A percentile compares a stretch with the other conserved stretches of the same genome.
These are phyloP conservation scores for Eupithecia tripunctaria DNA, from an alignment of 2,888 invertebrate species.

Conservation along the genomic window DNA sequence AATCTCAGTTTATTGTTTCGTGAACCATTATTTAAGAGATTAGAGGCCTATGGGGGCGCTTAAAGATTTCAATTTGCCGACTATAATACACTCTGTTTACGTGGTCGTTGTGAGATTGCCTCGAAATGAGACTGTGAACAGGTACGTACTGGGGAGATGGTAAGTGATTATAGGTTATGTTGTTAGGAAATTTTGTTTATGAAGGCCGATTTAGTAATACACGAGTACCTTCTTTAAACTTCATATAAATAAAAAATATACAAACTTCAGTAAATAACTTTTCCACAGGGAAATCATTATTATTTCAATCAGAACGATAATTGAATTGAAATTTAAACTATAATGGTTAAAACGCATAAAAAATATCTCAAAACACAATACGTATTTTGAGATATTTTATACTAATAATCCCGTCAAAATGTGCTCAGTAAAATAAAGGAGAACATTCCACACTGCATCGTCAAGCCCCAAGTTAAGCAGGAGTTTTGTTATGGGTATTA, in stretches of 20 bases:
- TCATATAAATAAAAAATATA: background rate
- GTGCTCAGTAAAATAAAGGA: too few relatives aligned
- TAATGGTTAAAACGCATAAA: too few relatives aligned
- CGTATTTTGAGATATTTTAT: too few relatives aligned
- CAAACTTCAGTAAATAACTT: background rate
- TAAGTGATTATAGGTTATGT: background rate
- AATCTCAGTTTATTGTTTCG: constrained; percentile 74
- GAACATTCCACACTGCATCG: too few relatives aligned
- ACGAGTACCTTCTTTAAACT: too few relatives aligned
- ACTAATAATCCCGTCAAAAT: too few relatives aligned
- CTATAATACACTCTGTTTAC: constrained; percentile 57
- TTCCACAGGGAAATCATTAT: background rate
- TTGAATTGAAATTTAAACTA: background rate
- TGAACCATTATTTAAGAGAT: constrained; percentile 72
- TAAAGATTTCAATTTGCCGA: constrained; percentile 70
- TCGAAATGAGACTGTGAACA: constrained; percentile 35
- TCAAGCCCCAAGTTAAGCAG: too few relatives aligned
- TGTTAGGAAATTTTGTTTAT: background rate
- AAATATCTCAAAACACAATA: too few relatives aligned
- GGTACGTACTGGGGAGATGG: constrained; percentile 14
- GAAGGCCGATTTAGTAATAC: background rate
- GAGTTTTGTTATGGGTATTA: too few relatives aligned
- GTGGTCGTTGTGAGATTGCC: constrained; percentile 45
- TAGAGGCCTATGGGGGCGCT: constrained; percentile 57
- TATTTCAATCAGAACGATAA: background rate